A percentile compares a stretch with the other conserved stretches of the same genome.
Conservation (phyloP, 1,140 invertebrate species). For the Diploscapter pachys region DNA sequence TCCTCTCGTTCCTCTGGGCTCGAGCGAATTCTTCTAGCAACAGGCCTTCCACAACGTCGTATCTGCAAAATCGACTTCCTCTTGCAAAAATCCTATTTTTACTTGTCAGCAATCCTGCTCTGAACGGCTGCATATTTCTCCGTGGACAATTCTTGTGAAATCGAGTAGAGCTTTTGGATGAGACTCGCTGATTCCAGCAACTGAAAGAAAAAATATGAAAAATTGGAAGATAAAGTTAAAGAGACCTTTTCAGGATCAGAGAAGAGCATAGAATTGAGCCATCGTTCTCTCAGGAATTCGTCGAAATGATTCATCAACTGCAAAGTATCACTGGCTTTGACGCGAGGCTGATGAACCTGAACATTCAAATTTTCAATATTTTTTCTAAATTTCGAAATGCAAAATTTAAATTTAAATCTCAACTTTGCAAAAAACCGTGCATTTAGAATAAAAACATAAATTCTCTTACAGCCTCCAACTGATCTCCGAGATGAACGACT, state of each 20-base stretch:
- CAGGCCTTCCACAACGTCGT: conserved; percentile 85
- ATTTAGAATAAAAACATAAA: conserved; percentile 4
- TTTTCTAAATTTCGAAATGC: neutral
- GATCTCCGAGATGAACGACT: conserved; percentile 93
- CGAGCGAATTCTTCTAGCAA: conserved; percentile 91
- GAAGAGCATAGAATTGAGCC: conserved; percentile 79
- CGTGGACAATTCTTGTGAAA: conserved; percentile 81
- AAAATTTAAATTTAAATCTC: neutral
- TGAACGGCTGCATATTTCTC: conserved; percentile 59
- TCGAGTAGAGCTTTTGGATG: conserved; percentile 91
- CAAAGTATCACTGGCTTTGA: conserved; percentile 87
- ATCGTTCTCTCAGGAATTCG: conserved; percentile 83
- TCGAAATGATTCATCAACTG: conserved; percentile 87
- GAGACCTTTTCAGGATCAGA: conserved; percentile 76
- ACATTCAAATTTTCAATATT: conserved; percentile 1
- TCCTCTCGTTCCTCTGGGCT: conserved; percentile 76
- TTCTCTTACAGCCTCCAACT: conserved; percentile 73
- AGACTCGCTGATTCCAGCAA: conserved; percentile 94
- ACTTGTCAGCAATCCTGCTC: conserved; percentile 48
- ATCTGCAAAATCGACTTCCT: conserved; percentile 66
- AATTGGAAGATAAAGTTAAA: conserved; percentile 15
- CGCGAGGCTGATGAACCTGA: conserved; percentile 81
- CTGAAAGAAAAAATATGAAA: conserved; percentile 60
- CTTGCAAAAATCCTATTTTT: conserved; percentile 8
- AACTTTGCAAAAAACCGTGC: conserved; percentile 1